Evolutionary conservation across 1,140 invertebrate genomes (phyloP).

Genomic region (Cardiocondyla obscurior): DNA sequence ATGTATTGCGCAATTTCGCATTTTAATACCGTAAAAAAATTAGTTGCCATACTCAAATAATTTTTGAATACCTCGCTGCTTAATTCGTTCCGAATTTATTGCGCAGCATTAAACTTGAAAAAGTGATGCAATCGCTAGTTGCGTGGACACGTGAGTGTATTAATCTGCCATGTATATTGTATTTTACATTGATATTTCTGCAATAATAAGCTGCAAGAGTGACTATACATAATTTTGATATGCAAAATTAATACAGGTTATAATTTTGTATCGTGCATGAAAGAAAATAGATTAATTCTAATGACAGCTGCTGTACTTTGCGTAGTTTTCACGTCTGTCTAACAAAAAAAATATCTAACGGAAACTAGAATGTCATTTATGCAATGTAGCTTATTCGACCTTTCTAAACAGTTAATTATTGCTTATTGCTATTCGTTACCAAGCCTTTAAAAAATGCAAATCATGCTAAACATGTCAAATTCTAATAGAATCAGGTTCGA

Average conservation of each 20-base stretch:
- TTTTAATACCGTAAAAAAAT: background rate
- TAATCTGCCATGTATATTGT: background rate
- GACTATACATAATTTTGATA: background rate
- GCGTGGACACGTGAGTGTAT: background rate
- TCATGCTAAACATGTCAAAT: background rate
- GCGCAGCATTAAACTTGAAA: background rate
- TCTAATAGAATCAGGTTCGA: background rate
- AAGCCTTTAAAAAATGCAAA: background rate
- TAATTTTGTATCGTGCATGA: background rate
- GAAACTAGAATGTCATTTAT: constrained; percentile 3
- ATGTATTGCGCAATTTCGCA: background rate
- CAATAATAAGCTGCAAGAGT: background rate
- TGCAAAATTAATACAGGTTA: background rate
- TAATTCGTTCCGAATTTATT: background rate
- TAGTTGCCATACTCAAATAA: background rate
- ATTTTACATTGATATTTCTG: background rate
- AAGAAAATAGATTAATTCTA: background rate
- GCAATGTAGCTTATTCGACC: background rate
- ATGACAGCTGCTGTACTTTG: background rate
- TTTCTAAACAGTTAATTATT: background rate
- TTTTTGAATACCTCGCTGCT: background rate
- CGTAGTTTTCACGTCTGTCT: background rate
- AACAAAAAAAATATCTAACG: background rate
- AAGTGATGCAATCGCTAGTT: background rate
- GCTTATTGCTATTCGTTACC: background rate